These are phyloP conservation scores for Reinhardtius hippoglossoides DNA, from an alignment of 2,113 vertebrate species.

Conservation along the genomic window DNA sequence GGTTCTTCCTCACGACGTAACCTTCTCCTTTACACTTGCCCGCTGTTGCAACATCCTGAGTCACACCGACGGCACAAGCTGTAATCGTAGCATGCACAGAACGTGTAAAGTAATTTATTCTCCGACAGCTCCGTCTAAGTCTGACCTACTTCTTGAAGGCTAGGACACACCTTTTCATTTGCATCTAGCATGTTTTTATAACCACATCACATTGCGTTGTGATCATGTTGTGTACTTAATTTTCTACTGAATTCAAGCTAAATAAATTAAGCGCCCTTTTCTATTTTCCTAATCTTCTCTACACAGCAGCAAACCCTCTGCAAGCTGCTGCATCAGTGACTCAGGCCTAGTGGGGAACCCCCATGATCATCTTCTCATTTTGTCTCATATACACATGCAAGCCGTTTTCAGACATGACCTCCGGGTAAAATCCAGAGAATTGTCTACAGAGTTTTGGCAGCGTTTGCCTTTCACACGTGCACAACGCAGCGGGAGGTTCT, in stretches of 20 bases:
- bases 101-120: slow-evolving; percentile 15
- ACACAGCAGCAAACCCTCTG: background rate
- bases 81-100: background rate
- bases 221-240: background rate
- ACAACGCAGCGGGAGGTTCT: too few species aligned
- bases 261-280: too few species aligned
- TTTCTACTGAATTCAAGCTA: background rate
- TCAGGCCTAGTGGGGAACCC: too few species aligned
- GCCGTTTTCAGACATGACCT: too few species aligned
- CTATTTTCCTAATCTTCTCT: too few species aligned
- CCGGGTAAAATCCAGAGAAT: too few species aligned
- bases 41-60: slow-evolving; percentile 37
- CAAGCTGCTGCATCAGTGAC: too few species aligned
- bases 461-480: too few species aligned
- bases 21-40: slow-evolving; percentile 9
- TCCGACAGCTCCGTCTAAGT: slow-evolving; percentile 36
- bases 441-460: too few species aligned
- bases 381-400: background rate
- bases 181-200: background rate
- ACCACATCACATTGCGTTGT: background rate
- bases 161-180: slow-evolving; percentile 22
- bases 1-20: background rate
- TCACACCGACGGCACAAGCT: slow-evolving; percentile 30
- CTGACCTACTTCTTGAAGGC: slow-evolving; percentile 14
- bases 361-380: too few species aligned